Percentiles rank a stretch among this genome's conserved stretches.
Conservation (phyloP, 2,888 invertebrate species). For the Ormyrus rosae region DNA sequence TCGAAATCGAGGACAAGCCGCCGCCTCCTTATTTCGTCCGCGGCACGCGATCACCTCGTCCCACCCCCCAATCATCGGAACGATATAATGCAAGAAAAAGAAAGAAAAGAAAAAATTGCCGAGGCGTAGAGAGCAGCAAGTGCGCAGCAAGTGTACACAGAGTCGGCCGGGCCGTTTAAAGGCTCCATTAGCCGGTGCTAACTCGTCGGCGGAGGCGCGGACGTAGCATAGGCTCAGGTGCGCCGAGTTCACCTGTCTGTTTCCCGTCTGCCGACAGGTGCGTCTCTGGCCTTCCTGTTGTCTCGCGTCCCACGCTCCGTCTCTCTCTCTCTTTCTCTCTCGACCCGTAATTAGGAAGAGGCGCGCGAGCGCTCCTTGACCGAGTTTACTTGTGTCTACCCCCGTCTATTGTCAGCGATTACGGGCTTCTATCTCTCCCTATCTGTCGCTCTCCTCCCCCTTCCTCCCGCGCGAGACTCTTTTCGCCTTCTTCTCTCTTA, state of each 20-base stretch:
- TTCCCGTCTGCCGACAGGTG: slow-evolving; percentile 74
- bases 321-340: not conserved
- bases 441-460: no score
- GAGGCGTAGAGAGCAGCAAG: not conserved
- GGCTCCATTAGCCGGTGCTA: slow-evolving; percentile 64
- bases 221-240: slow-evolving; percentile 66
- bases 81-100: not conserved
- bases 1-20: no score
- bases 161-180: slow-evolving; percentile 1
- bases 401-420: no score
- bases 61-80: no score
- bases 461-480: no score
- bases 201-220: slow-evolving; percentile 61
- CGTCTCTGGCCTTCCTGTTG: slow-evolving; percentile 59
- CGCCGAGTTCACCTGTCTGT: slow-evolving; percentile 69
- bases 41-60: no score
- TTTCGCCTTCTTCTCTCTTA: no score
- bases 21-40: no score
- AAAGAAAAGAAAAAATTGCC: not conserved
- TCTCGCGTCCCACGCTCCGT: slow-evolving; percentile 3
- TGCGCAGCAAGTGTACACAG: not conserved
- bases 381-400: no score
- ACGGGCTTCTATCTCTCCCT: no score
- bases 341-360: not conserved
- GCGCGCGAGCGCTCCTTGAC: not conserved